Percentiles rank a stretch among this genome's conserved stretches.
Evolutionary conservation across 2,888 invertebrate species (phyloP).

Genomic region (Folsomia candida): DNA sequence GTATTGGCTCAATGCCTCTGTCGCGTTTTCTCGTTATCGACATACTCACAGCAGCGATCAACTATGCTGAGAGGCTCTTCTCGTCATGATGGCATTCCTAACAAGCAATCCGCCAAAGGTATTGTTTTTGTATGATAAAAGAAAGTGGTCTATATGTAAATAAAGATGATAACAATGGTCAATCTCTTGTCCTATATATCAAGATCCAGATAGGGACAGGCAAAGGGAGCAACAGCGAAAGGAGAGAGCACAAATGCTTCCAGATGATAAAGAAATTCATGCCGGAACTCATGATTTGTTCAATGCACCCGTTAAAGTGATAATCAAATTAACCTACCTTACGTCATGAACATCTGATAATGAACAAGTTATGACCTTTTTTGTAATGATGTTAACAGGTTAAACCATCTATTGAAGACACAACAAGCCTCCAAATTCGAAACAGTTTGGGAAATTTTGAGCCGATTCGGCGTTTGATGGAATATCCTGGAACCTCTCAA

Average conservation of each 20-base stretch:
- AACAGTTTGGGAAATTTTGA: constrained; percentile 51
- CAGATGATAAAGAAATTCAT: constrained; percentile 50
- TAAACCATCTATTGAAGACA: constrained; percentile 49
- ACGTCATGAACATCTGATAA: no score
- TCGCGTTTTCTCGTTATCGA: constrained; percentile 13
- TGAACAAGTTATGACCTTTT: constrained; percentile 7
- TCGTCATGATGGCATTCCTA: constrained; percentile 51
- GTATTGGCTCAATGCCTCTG: constrained; percentile 41
- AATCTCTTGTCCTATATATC: background rate
- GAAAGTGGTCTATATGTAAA: no score
- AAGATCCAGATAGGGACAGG: constrained; percentile 51
- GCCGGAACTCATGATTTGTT: constrained; percentile 50
- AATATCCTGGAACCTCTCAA: constrained; percentile 6
- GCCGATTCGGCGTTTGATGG: constrained; percentile 48
- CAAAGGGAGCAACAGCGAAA: constrained; percentile 49
- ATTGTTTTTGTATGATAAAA: constrained; percentile 10
- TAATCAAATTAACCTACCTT: no score
- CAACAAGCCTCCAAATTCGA: constrained; percentile 49
- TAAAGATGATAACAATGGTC: background rate
- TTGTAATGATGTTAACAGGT: constrained; percentile 36
- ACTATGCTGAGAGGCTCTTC: constrained; percentile 43
- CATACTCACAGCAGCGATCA: constrained; percentile 32
- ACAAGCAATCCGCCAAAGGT: constrained; percentile 51
- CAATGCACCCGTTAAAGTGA: constrained; percentile 50
- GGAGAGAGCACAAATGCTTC: constrained; percentile 50